Conservation (phyloP, 2,797 vertebrate genomes). For the Malurus leucopterus region DNA sequence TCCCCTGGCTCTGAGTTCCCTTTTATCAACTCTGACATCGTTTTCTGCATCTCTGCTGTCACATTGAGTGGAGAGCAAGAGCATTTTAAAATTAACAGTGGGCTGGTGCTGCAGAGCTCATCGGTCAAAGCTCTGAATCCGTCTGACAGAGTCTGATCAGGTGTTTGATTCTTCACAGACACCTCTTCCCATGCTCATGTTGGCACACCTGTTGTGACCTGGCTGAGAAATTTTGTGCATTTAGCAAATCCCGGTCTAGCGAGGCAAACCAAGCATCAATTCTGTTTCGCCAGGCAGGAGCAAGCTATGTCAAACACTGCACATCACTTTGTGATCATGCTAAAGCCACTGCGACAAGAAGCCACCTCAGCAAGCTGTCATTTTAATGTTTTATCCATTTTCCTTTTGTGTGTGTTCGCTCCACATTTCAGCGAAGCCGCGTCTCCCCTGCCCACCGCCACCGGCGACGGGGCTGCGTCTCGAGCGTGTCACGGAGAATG, state of each 20-base stretch:
- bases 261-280: not conserved
- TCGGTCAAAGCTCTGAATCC: not conserved
- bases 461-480: conserved; percentile 49
- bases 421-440: conserved; percentile 43
- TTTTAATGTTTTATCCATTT: conserved; percentile 40
- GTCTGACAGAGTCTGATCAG: not conserved
- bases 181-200: not conserved
- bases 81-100: not conserved
- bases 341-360: not conserved
- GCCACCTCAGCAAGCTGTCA: conserved; percentile 63
- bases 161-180: not conserved
- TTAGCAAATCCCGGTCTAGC: not conserved
- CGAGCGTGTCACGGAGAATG: conserved; percentile 23
- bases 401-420: not conserved
- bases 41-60: not conserved
- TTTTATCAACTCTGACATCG: not conserved
- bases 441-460: conserved; percentile 35
- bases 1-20: not conserved
- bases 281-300: not conserved
- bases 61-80: not conserved
- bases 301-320: not conserved
- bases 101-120: not conserved
- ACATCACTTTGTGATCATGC: not conserved
- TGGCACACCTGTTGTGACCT: conserved; percentile 28
- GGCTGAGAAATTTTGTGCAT: not conserved